Evolutionary conservation across 2,113 vertebrate species (phyloP), one percentile per base, ranked within the genome.

Genomic region (Syngnathus typhle): DNA sequence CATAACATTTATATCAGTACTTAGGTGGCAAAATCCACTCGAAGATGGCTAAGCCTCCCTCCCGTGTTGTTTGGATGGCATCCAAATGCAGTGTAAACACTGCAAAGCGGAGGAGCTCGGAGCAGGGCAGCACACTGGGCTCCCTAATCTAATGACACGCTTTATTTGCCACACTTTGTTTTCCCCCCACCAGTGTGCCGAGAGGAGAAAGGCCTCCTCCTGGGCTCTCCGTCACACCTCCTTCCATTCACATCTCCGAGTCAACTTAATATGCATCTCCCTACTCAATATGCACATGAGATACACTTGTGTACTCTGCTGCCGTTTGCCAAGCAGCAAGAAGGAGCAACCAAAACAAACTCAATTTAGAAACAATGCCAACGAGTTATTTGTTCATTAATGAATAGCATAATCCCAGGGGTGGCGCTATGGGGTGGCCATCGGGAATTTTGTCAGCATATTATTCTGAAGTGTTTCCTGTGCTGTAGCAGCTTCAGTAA

Each of bases 111-210:
- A 44, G 9, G 27, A 74, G 69, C 47, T n/a, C 60, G 60, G 71
- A 69, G 71, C 77, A 39, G 80, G 56, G 74, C 82, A 78, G 75
- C 80, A 91, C 90, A 75, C 91, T 88, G 89, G 77, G 73, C 79
- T 79, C 91, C 91, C 90, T 98, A 96, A 98, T 98, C 95, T 93
- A 94, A 98, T 98, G 96, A 96, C 92, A 95, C 94, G 94, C 94
- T 94, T 96, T 96, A 96, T 96, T 98, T 96, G 93, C 90, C 76
- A 84, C 92, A 95, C 94, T 98, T 98, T 97, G 95, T 95, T 95
- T 58, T 96, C 93, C 92, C 92, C 27, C 94, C 95, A 94, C 96
- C 94, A 94, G 92, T 95, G 93, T 94, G 91, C 89, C 88, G 91
- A 90, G 90, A 84, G 87, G 94, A 94, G 90, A 94, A 94, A 94